Percentiles rank a stretch among this genome's conserved stretches.
phyloP scores from a whole-genome alignment of 2,888 invertebrate species.

The Pharmacophagus antenor region DNA sequence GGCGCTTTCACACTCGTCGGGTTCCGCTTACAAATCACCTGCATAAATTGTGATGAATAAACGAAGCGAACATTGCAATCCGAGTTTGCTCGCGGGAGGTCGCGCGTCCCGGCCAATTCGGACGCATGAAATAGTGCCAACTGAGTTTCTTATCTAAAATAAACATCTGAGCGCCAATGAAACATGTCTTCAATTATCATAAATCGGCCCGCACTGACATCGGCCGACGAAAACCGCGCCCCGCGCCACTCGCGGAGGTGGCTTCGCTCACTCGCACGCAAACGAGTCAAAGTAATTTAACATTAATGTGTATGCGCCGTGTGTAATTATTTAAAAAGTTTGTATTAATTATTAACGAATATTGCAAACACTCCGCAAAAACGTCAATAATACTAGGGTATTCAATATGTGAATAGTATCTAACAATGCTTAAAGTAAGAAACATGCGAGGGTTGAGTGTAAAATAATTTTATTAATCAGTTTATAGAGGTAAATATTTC shows the following conservation, averaged over 20 bases:
- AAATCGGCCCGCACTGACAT: slow-evolving; percentile 75
- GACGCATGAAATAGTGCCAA: slow-evolving; percentile 76
- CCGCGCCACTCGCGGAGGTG: slow-evolving; percentile 51
- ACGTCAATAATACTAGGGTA: slow-evolving; percentile 16
- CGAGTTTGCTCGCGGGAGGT: slow-evolving; percentile 68
- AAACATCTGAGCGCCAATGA: slow-evolving; percentile 78
- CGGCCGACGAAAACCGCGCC: slow-evolving; percentile 67
- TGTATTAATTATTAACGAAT: slow-evolving; percentile 16
- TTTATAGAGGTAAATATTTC: neutral
- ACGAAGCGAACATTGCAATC: slow-evolving; percentile 64
- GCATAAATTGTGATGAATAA: slow-evolving; percentile 66
- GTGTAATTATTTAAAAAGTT: slow-evolving; percentile 25
- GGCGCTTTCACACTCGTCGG: slow-evolving; percentile 61
- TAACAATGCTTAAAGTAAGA: slow-evolving; percentile 2
- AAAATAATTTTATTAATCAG: neutral
- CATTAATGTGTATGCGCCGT: slow-evolving; percentile 34
- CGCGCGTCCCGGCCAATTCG: slow-evolving; percentile 69
- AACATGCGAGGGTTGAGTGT: slow-evolving; percentile 6
- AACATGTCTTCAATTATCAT: slow-evolving; percentile 81
- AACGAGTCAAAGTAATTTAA: slow-evolving; percentile 53
- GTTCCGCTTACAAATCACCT: slow-evolving; percentile 60
- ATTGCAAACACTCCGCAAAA: slow-evolving; percentile 15
- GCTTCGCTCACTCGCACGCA: slow-evolving; percentile 48
- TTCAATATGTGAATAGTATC: slow-evolving; percentile 8
- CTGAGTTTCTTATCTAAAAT: slow-evolving; percentile 76